phyloP scores from a whole-genome alignment of 2,113 vertebrate genomes.

The Riparia riparia region DNA sequence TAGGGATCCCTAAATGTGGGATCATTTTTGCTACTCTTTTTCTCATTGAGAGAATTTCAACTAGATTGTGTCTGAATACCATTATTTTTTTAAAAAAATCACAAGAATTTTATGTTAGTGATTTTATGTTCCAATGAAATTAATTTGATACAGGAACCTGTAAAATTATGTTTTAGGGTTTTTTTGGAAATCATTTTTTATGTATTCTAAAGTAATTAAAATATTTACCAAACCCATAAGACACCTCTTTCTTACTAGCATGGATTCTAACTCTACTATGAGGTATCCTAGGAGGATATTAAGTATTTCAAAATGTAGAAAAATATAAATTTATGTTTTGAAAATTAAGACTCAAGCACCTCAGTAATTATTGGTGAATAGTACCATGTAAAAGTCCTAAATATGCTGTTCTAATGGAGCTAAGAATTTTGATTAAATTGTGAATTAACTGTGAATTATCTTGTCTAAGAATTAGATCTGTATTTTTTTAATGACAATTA shows the following conservation, averaged over 20 bases:
- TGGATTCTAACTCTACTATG: not conserved
- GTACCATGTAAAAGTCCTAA: not conserved
- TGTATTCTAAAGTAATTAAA: not conserved
- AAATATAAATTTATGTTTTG: not conserved
- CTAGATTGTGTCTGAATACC: not conserved
- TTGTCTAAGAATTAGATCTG: not conserved
- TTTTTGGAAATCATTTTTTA: not conserved
- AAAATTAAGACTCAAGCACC: not conserved
- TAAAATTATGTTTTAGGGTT: not conserved
- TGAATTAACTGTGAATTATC: not conserved
- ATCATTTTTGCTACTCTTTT: not conserved
- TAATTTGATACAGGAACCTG: not conserved
- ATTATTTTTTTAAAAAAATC: not conserved
- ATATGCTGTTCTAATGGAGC: not conserved
- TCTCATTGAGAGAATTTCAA: not conserved
- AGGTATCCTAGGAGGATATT: not conserved
- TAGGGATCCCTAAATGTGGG: not conserved
- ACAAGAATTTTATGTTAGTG: not conserved
- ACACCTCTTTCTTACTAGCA: not conserved
- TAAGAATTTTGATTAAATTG: not conserved
- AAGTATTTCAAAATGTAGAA: not conserved
- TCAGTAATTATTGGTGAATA: not conserved
- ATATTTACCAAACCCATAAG: not conserved
- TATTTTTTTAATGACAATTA: not conserved
- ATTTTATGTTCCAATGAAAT: not conserved